Evolutionary conservation across 2,797 vertebrate genomes (phyloP).

Genomic region (Eidolon dupreanum): DNA sequence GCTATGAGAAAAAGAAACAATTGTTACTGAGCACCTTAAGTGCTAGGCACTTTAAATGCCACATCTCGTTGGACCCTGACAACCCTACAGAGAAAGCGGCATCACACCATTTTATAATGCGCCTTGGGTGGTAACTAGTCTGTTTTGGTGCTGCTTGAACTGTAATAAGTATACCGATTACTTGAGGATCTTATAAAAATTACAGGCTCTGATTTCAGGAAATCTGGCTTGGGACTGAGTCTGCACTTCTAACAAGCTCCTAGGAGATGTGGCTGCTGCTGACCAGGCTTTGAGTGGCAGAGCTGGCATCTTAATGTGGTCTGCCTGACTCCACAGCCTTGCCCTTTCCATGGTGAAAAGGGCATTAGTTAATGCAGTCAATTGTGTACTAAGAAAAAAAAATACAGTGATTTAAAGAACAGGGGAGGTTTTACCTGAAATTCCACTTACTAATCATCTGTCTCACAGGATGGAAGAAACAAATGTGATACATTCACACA

Average conservation of each 20-base stretch:
- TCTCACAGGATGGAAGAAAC: neutral
- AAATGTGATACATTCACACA: neutral
- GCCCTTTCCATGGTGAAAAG: neutral
- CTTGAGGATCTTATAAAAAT: neutral
- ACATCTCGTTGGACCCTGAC: fast-evolving
- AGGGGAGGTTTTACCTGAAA: neutral
- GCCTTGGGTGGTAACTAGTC: neutral
- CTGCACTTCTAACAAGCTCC: neutral
- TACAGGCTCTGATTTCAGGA: neutral
- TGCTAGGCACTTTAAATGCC: too few species aligned
- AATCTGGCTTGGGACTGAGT: neutral
- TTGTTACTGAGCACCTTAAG: too few species aligned
- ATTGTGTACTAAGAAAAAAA: neutral
- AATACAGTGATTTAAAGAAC: neutral
- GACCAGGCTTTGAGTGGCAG: neutral
- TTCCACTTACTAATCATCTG: neutral
- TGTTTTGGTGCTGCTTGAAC: fast-evolving
- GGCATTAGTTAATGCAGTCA: neutral
- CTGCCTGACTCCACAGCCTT: too few species aligned
- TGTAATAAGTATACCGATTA: fast-evolving
- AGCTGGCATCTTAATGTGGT: neutral
- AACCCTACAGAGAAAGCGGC: neutral
- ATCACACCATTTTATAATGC: neutral
- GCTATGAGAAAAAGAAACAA: neutral
- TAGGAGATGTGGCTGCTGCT: neutral